Base-by-base conservation (phyloP, 2,888 invertebrate species). In the Perithous albicinctus region DNA sequence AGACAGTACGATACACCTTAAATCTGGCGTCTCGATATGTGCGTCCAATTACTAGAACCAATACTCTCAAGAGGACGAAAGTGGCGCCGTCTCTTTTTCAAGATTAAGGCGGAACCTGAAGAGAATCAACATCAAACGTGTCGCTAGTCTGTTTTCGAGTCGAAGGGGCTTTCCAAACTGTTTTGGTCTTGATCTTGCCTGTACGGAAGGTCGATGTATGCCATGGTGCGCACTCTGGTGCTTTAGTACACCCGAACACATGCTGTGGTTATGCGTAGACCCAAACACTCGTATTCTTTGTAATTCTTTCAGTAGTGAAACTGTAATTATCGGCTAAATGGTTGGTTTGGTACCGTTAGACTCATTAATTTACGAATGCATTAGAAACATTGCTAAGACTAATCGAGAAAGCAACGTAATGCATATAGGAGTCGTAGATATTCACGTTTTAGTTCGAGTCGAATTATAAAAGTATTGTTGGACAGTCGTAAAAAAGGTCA, bases 151-250 rank as follows among this genome's bases (percentile, higher is more conserved):
- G n/a, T 10, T 12, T 18, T 63, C 18, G 26, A 64, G 63, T 32
- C n/a, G n/a, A n/a, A n/a, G n/a, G n/a, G 38, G 20, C n/a, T 43
- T 72, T 38, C 29, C 61, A 26, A 38, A 38, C 38, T 38, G 48
- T 29, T 63, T 46, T 48, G 74, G 54, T 63, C 74, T 63, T 74
- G 74, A 74, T 51, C 74, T 74, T 74, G 51, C n/a, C 41, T 18
- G 18, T 32, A 46, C n/a, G 2, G 18, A 3, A 8, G 15, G n/a
- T n/a, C 10, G 23, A 20, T 38, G 38, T 23, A 12, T n/a, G 63
- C 63, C 38, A 20, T 29, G n/a, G 63, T 35, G 59, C 59, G 59
- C 59, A 10, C 35, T 8, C 8, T 35, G 54, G 2, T 26, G 26
- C n/a, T 59, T 32, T 32, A 8, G 59, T 59, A 15, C 59, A 59